Conservation (phyloP, 2,797 vertebrate genomes). For the Cephalopachus bancanus region DNA sequence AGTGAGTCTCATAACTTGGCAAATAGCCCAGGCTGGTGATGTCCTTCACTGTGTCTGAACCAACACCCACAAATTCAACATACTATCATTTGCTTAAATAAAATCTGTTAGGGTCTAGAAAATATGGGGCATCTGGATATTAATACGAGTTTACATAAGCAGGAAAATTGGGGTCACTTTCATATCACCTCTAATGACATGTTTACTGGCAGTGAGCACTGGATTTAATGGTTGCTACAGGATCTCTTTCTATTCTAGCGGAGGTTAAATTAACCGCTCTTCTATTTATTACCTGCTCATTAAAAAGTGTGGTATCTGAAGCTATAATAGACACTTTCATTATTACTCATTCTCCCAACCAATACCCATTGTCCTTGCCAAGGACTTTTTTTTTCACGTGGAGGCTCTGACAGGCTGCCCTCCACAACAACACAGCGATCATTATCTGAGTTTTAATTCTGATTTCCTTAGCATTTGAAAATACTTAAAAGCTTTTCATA, state of each 20-base stretch:
- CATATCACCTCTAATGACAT: neutral
- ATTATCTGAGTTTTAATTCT: neutral
- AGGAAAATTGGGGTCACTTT: slow-evolving; percentile 35
- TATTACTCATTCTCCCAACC: neutral
- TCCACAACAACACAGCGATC: neutral
- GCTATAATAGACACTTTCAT: neutral
- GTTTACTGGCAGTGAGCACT: neutral
- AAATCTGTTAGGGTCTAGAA: slow-evolving; percentile 39
- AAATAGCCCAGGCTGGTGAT: rapidly evolving
- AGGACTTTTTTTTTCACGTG: slow-evolving; percentile 16
- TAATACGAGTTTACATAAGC: neutral
- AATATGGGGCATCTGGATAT: neutral
- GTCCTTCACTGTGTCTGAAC: neutral
- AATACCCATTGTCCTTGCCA: slow-evolving; percentile 28
- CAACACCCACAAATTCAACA: neutral
- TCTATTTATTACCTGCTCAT: slow-evolving; percentile 65
- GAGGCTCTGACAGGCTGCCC: slow-evolving; percentile 23
- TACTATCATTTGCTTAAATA: neutral
- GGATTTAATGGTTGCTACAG: neutral
- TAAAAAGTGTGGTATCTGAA: neutral
- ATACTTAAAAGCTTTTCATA: neutral
- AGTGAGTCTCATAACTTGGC: neutral
- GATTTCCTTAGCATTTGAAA: neutral
- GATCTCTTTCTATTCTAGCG: neutral
- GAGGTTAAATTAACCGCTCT: slow-evolving; percentile 58